Evolutionary conservation across 1,140 invertebrate species (phyloP).

Genomic region (Lineus longissimus): DNA sequence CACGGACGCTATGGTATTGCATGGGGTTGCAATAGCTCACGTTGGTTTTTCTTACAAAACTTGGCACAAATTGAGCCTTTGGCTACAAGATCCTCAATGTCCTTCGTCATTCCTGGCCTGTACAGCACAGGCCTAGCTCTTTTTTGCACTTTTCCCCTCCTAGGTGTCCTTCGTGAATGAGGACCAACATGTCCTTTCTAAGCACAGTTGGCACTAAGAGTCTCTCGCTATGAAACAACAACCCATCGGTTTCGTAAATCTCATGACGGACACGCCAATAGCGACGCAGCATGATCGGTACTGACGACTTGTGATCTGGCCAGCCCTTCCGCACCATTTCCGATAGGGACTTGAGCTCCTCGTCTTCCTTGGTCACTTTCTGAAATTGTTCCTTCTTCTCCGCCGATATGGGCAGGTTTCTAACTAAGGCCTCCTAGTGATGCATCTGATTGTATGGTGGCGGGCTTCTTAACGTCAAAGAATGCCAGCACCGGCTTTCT

Average conservation of each 20-base stretch:
- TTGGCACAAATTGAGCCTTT: conserved; percentile 48
- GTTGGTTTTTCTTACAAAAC: background rate
- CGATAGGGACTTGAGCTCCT: background rate
- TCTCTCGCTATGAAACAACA: conserved; percentile 38
- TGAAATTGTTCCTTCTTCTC: background rate
- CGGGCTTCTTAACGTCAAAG: background rate
- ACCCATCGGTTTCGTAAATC: conserved; percentile 34
- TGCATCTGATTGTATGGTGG: background rate
- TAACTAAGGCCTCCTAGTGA: background rate
- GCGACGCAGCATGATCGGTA: conserved; percentile 25
- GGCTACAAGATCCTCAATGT: conserved; percentile 51
- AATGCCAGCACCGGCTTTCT: background rate
- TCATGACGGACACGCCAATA: conserved; percentile 43
- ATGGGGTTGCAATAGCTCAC: background rate
- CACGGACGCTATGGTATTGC: background rate
- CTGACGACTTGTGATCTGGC: conserved; percentile 41
- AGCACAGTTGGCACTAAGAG: conserved; percentile 44
- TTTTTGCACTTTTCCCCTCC: conserved; percentile 49
- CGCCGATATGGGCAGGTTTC: conserved; percentile 18
- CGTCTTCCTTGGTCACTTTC: background rate
- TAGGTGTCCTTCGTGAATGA: conserved; percentile 52
- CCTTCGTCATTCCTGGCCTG: conserved; percentile 51
- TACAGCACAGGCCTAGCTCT: conserved; percentile 46
- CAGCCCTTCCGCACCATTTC: conserved; percentile 35
- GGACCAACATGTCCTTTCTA: conserved; percentile 40